phyloP scores from a whole-genome alignment of 2,797 vertebrate species.

The Mionectes olivaceus region DNA sequence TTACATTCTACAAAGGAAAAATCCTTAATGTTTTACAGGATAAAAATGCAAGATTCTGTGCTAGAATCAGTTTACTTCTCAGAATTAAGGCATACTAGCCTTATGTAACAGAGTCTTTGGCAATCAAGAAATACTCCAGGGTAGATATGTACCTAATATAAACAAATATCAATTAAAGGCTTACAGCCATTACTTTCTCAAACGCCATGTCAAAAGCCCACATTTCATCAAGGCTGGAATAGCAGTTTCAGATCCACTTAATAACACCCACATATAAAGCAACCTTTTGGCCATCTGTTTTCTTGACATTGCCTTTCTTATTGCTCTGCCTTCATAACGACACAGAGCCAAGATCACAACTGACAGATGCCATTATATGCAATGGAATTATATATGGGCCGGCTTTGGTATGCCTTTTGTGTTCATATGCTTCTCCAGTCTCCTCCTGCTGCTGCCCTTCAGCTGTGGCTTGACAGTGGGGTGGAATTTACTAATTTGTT shows the following conservation, averaged over 20 bases:
- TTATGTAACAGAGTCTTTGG: background rate
- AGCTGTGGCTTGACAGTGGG: constrained; percentile 19
- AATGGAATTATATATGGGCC: background rate
- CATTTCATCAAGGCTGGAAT: background rate
- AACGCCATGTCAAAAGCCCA: background rate
- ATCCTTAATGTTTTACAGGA: background rate
- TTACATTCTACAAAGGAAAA: background rate
- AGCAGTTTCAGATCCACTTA: background rate
- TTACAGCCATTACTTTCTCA: background rate
- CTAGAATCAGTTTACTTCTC: background rate
- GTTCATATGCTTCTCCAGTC: background rate
- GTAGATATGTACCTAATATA: background rate
- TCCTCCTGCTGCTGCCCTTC: constrained; percentile 24
- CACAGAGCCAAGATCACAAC: background rate
- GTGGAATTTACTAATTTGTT: constrained; percentile 60
- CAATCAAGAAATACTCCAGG: background rate
- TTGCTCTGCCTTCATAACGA: background rate
- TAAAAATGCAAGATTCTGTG: background rate
- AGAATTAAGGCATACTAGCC: background rate
- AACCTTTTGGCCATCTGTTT: background rate
- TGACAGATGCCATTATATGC: background rate
- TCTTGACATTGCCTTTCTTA: background rate
- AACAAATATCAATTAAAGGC: background rate
- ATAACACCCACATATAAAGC: background rate
- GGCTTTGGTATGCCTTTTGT: background rate